These are phyloP conservation scores for Heliconius himera DNA, from an alignment of 1,140 invertebrate species.

Conservation along the genomic window DNA sequence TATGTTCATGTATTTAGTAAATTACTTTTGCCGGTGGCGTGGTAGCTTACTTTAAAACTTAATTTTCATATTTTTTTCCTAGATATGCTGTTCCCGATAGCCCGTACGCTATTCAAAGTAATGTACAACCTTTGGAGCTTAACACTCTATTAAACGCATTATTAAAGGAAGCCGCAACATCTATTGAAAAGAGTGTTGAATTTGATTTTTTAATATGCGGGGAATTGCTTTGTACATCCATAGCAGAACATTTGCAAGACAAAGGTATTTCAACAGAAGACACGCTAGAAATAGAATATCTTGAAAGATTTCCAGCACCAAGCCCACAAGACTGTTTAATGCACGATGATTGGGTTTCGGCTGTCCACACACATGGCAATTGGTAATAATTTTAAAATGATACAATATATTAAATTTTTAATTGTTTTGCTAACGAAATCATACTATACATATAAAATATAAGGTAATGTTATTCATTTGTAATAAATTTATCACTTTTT, in stretches of 20 bases:
- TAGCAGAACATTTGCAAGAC: slow-evolving; percentile 87
- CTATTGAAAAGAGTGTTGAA: slow-evolving; percentile 83
- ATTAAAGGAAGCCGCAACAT: slow-evolving; percentile 84
- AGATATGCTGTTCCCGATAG: slow-evolving; percentile 94
- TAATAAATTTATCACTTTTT: neutral
- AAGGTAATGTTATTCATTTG: too few species aligned
- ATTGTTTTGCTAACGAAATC: too few species aligned
- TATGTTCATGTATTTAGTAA: slow-evolving; percentile 74
- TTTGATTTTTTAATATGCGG: slow-evolving; percentile 95
- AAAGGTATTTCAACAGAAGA: slow-evolving; percentile 87
- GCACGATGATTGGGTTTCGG: slow-evolving; percentile 98
- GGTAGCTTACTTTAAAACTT: neutral
- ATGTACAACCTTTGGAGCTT: slow-evolving; percentile 86
- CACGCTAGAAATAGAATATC: slow-evolving; percentile 94
- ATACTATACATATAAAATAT: too few species aligned
- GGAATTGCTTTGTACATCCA: slow-evolving; percentile 87
- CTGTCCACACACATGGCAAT: slow-evolving; percentile 87
- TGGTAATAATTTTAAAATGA: slow-evolving; percentile 82
- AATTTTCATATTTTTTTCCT: slow-evolving; percentile 59
- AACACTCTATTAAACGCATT: slow-evolving; percentile 92
- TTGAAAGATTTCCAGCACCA: slow-evolving; percentile 93
- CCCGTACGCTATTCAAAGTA: slow-evolving; percentile 90
- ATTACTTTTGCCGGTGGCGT: neutral
- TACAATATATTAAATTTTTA: neutral
- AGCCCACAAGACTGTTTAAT: slow-evolving; percentile 94